phyloP scores from a whole-genome alignment of 1,140 invertebrate genomes.

The Riptortus pedestris region DNA sequence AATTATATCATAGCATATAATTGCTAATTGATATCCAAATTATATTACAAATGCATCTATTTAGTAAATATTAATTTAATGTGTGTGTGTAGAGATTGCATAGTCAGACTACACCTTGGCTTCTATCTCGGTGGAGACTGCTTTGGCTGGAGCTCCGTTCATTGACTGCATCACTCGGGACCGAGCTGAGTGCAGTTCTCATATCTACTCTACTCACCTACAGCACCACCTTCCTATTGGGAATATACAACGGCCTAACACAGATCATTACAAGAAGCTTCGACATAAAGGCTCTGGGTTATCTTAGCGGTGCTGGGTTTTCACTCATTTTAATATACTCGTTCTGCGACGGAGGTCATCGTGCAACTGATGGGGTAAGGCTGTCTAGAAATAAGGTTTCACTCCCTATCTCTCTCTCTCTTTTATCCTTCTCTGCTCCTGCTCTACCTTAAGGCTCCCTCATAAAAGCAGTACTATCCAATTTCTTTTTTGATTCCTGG shows the following conservation, averaged over 20 bases:
- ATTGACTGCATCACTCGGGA: background rate
- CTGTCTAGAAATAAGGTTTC: too few species aligned
- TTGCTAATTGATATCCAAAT: too few species aligned
- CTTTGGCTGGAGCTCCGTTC: conserved; percentile 15
- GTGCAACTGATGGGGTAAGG: conserved; percentile 8
- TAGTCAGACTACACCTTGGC: background rate
- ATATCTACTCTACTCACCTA: conserved; percentile 20
- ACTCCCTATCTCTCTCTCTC: too few species aligned
- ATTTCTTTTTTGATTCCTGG: too few species aligned
- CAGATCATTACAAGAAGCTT: conserved; percentile 1
- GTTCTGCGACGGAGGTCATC: conserved; percentile 14
- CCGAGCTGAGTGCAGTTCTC: background rate
- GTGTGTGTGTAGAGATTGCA: conserved; percentile 5
- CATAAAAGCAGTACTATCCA: too few species aligned
- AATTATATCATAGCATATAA: too few species aligned
- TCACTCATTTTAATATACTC: conserved; percentile 10
- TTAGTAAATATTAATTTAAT: too few species aligned
- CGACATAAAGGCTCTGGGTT: conserved; percentile 9
- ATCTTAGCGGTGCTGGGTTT: conserved; percentile 3
- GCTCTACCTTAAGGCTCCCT: too few species aligned
- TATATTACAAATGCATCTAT: too few species aligned
- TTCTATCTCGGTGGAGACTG: conserved; percentile 5
- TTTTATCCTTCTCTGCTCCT: too few species aligned
- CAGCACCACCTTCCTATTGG: conserved; percentile 22
- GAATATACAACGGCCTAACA: conserved; percentile 16